A percentile compares a stretch with the other conserved stretches of the same genome.
Conservation (phyloP, 2,888 invertebrate genomes). For the Polietes domitor region DNA sequence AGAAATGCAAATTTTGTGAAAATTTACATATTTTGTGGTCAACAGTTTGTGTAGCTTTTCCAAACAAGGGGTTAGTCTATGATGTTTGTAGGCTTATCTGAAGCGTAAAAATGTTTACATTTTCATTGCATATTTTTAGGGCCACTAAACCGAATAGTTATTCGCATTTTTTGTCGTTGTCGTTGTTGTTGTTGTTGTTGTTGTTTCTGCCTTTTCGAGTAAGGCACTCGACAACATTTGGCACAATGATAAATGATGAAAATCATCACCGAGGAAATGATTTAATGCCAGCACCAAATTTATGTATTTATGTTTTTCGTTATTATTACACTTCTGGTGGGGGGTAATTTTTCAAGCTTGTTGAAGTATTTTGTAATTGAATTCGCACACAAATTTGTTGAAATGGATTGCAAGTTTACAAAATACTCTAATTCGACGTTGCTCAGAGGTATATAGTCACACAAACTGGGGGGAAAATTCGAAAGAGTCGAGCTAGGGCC, state of each 20-base stretch:
- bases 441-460: too few relatives aligned
- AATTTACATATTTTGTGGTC: slow-evolving; percentile 24
- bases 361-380: not conserved
- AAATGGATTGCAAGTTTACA: too few relatives aligned
- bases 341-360: not conserved
- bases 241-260: not conserved
- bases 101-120: slow-evolving; percentile 13
- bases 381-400: too few relatives aligned
- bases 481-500: too few relatives aligned
- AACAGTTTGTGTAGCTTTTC: not conserved
- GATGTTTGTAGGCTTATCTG: not conserved
- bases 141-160: not conserved
- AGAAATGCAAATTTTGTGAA: slow-evolving; percentile 5
- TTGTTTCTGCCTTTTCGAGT: not conserved
- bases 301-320: not conserved
- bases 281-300: not conserved
- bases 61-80: not conserved
- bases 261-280: not conserved
- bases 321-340: slow-evolving; percentile 38
- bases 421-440: too few relatives aligned
- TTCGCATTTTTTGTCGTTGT: not conserved
- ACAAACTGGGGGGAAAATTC: too few relatives aligned
- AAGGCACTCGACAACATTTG: not conserved
- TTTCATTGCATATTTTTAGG: slow-evolving; percentile 13
- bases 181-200: not conserved